A percentile compares a stretch with the other conserved stretches of the same genome.
Evolutionary conservation across 2,113 vertebrate genomes (phyloP).

Genomic region (Gymnogyps californianus): DNA sequence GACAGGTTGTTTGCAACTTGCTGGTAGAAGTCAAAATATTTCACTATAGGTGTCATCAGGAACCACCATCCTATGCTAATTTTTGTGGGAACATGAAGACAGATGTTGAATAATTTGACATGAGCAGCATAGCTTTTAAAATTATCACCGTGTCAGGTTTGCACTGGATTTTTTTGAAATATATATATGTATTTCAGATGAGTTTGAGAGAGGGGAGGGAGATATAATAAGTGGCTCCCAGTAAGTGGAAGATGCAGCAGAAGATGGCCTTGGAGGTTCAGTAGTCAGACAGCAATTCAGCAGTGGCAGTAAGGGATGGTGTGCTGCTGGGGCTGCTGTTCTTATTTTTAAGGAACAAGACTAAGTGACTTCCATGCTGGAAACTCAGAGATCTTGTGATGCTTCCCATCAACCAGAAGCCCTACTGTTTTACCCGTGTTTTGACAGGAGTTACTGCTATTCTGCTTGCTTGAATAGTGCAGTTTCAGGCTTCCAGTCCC

Average conservation of each 20-base stretch:
- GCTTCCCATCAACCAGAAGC: background rate
- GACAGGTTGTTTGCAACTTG: conserved; percentile 83
- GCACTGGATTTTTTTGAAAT: conserved; percentile 3
- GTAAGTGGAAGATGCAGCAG: background rate
- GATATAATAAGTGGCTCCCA: background rate
- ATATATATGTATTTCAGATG: conserved; percentile 32
- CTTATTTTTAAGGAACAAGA: background rate
- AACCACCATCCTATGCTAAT: conserved; percentile 85
- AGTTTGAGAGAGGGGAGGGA: background rate
- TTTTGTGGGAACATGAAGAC: conserved; percentile 82
- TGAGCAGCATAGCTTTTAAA: conserved; percentile 76
- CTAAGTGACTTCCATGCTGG: background rate
- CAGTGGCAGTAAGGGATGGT: background rate
- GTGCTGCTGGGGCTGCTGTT: background rate
- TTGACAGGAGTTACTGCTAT: background rate
- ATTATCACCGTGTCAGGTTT: conserved; percentile 74
- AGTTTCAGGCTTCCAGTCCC: background rate
- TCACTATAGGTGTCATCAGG: conserved; percentile 81
- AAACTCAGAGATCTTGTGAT: background rate
- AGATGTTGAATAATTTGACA: conserved; percentile 84
- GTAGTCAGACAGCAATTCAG: background rate
- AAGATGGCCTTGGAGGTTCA: background rate
- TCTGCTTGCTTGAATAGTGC: background rate
- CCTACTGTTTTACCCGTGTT: background rate
- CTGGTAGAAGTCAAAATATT: conserved; percentile 84